Percentiles rank a stretch among this genome's conserved stretches.
phyloP scores from a whole-genome alignment of 1,140 invertebrate genomes.

The Hyles euphorbiae region DNA sequence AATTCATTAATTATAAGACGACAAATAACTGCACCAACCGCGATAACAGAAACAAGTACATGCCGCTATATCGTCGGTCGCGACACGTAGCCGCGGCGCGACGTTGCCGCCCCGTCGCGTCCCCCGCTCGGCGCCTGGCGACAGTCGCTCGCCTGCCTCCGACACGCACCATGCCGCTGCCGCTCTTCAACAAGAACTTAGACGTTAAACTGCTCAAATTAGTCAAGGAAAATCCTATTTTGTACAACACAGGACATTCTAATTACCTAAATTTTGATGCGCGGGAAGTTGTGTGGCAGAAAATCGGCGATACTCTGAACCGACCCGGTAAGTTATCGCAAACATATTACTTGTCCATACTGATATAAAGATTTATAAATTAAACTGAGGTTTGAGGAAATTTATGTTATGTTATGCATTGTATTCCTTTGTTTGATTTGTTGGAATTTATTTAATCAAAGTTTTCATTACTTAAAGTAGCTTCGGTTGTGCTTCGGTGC shows the following conservation, averaged over 20 bases:
- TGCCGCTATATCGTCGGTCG: too few relatives aligned
- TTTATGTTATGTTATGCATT: too few relatives aligned
- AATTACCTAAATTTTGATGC: constrained; percentile 56
- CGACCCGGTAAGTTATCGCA: constrained; percentile 41
- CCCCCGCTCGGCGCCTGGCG: constrained; percentile 8
- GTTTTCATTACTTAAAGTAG: too few relatives aligned
- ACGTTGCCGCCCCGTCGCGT: constrained; percentile 46
- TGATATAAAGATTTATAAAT: too few relatives aligned
- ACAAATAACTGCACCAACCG: neutral
- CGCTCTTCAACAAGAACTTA: constrained; percentile 46
- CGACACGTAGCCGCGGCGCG: constrained; percentile 21
- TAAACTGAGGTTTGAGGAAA: too few relatives aligned
- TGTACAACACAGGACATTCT: constrained; percentile 47
- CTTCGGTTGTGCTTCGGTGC: too few relatives aligned
- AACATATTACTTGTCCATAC: too few relatives aligned
- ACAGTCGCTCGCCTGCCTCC: constrained; percentile 22
- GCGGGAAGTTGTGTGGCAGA: constrained; percentile 60
- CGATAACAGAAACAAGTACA: too few relatives aligned
- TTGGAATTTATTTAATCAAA: too few relatives aligned
- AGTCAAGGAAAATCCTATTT: constrained; percentile 49
- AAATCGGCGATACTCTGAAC: constrained; percentile 50
- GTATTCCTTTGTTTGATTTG: too few relatives aligned
- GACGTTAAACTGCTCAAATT: constrained; percentile 47
- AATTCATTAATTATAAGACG: too few relatives aligned
- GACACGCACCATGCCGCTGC: constrained; percentile 36